Base-by-base conservation (phyloP, 2,888 invertebrate species). In the Pterostichus madidus region DNA sequence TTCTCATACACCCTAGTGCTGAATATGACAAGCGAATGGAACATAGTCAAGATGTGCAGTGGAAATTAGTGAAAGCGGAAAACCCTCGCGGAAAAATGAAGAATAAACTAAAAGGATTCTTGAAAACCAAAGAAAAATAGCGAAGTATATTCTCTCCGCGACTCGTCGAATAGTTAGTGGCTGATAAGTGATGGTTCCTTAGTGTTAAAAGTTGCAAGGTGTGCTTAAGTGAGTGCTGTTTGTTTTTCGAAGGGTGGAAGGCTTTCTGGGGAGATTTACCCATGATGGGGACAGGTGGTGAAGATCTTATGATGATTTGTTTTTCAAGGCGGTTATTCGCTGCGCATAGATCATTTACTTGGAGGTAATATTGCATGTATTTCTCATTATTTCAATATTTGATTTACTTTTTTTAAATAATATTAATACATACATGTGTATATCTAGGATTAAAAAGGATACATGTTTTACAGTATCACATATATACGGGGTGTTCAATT, bases 1-100 rank as follows among this genome's bases (percentile, higher is more conserved):
- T 75, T 75, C 75, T 52, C 49, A 75, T 73, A 75, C 75, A 75
- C 75, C 75, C 75, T 24, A 24, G 24, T 24, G 24, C 24, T 75
- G 49, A 75, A 75, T 52, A 75, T 75, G 75, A 75, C 71, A 71
- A 64, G 52, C 75, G 13, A 75, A 75, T 52, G 46, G 44, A 44
- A 71, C 46, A 44, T n/a, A 49, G 44, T 46, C 49, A 44, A 44
- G 35, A 64, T 64, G 68, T 46, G 13, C 15, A 15, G 39, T 17
- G 44, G 44, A 44, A 44, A 10, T 8, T 13, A 52, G 75, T 75
- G 75, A 52, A 49, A 75, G 39, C 13, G 17, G 59, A 64, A 35
- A 64, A 64, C 5, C 17, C 6, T 59, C 59, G 15, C 10, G 24
- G 44, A 71, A 75, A 75, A 31, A 75, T 75, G 52, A 75, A 17